Evolutionary conservation across 2,888 invertebrate genomes (phyloP).

Genomic region (Leptinotarsa tumamoca): DNA sequence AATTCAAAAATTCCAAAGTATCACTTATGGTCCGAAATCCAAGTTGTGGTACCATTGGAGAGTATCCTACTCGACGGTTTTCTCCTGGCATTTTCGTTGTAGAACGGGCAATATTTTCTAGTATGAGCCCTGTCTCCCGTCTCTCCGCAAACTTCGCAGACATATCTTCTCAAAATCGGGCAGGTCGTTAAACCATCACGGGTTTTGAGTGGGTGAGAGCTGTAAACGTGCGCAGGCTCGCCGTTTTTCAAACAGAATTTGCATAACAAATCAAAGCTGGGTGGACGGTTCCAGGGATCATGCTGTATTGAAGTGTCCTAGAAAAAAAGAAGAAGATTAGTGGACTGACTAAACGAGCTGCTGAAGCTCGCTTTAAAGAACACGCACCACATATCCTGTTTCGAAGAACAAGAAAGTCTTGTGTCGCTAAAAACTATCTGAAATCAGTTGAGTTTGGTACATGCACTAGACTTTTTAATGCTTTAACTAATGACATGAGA

Average conservation of each 20-base stretch:
- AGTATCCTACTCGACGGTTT: background rate
- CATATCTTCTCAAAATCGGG: conserved; percentile 48
- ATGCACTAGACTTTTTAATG: too few relatives aligned
- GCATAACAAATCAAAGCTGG: conserved; percentile 33
- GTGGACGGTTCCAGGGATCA: too few relatives aligned
- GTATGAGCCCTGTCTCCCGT: conserved; percentile 53
- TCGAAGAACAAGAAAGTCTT: too few relatives aligned
- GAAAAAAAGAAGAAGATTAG: too few relatives aligned
- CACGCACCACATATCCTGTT: too few relatives aligned
- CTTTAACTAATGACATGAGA: too few relatives aligned
- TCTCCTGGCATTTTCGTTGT: background rate
- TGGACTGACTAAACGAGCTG: too few relatives aligned
- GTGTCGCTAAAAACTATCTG: too few relatives aligned
- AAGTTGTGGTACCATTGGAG: background rate
- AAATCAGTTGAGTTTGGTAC: too few relatives aligned
- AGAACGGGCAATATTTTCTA: conserved; percentile 48
- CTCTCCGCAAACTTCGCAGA: conserved; percentile 48
- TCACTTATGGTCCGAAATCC: background rate
- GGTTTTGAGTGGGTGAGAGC: conserved; percentile 44
- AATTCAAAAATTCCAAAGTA: background rate
- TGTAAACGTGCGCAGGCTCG: conserved; percentile 43
- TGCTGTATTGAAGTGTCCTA: too few relatives aligned
- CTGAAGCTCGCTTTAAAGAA: too few relatives aligned
- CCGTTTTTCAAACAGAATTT: conserved; percentile 53
- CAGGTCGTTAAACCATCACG: conserved; percentile 44